Conservation (phyloP, 2,113 vertebrate genomes). For the Strigops habroptila region DNA sequence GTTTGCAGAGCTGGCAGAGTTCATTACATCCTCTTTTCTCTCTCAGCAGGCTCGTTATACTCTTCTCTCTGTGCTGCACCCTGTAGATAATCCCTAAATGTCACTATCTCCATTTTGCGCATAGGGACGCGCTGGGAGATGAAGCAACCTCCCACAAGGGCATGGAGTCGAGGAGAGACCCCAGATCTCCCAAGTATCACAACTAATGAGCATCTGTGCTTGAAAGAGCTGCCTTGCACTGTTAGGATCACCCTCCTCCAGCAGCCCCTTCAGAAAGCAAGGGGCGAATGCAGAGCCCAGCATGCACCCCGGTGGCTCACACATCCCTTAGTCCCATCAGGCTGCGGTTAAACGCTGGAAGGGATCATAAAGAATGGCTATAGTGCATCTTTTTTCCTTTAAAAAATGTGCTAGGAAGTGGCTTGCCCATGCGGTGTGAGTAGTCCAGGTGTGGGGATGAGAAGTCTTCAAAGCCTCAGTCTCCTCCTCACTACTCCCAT, state of each 20-base stretch:
- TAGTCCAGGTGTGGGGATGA: background rate
- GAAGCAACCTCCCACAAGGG: background rate
- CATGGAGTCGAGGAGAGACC: background rate
- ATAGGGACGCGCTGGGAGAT: background rate
- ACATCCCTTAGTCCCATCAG: background rate
- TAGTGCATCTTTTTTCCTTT: background rate
- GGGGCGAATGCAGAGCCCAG: background rate
- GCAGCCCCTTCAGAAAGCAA: background rate
- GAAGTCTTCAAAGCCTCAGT: background rate
- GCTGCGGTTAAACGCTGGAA: accelerated
- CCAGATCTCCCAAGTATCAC: background rate
- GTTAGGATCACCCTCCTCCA: background rate
- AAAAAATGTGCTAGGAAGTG: background rate
- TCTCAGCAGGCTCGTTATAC: background rate
- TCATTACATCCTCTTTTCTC: background rate
- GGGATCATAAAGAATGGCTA: background rate
- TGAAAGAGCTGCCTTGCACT: background rate
- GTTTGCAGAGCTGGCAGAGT: background rate
- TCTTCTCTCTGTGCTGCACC: background rate
- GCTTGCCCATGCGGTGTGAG: background rate
- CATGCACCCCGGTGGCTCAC: accelerated
- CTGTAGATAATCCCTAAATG: background rate
- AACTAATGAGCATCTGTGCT: background rate
- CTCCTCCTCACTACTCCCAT: background rate
- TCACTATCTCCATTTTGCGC: background rate